Evolutionary conservation across 2,797 vertebrate genomes (phyloP).

Genomic region (Potorous gilbertii): DNA sequence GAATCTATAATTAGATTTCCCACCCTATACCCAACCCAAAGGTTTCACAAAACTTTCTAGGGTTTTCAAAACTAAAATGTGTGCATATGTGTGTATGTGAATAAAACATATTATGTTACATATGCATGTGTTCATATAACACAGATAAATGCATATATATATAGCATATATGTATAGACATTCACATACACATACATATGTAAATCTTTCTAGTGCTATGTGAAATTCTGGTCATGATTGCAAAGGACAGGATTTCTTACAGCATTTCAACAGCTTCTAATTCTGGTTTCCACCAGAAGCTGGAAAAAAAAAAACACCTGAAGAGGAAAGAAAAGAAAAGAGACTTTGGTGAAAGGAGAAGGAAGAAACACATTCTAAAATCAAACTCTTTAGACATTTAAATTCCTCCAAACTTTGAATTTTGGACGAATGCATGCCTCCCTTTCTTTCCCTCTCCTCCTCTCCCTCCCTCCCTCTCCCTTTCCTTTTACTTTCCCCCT

Average conservation of each 20-base stretch:
- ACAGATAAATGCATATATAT: background rate
- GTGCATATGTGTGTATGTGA: background rate
- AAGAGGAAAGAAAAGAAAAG: background rate
- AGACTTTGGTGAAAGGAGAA: background rate
- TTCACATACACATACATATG: background rate
- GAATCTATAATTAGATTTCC: constrained; percentile 15
- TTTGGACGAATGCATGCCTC: background rate
- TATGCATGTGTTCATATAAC: background rate
- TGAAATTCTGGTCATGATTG: background rate
- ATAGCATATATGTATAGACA: background rate
- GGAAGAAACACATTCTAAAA: background rate
- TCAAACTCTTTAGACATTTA: background rate
- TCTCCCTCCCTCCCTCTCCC: too few relatives aligned
- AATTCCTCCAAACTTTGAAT: background rate
- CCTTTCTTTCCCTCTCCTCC: too few relatives aligned
- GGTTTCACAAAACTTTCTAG: constrained; percentile 31
- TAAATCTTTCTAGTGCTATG: background rate
- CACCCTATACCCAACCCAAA: constrained; percentile 9
- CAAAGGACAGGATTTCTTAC: background rate
- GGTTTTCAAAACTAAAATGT: constrained; percentile 15
- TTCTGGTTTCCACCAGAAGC: background rate
- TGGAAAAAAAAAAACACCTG: constrained; percentile 6
- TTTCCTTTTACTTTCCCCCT: too few relatives aligned
- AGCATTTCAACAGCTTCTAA: constrained; percentile 29
- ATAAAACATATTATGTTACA: background rate